phyloP scores from a whole-genome alignment of 2,888 invertebrate species.

The Dastarcus helophoroides region DNA sequence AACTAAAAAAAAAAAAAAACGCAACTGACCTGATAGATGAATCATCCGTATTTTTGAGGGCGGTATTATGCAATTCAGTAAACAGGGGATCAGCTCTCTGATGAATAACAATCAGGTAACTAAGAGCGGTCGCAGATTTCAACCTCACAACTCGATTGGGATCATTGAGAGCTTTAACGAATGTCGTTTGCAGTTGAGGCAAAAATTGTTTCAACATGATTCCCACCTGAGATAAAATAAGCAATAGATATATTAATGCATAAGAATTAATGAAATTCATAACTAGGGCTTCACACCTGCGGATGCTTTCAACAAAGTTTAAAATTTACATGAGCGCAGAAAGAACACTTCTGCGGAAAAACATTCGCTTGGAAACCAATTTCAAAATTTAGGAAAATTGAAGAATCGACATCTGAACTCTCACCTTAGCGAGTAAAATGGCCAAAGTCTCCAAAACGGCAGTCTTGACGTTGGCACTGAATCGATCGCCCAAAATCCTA shows the following conservation, averaged over 20 bases:
- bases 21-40: constrained; percentile 45
- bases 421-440: constrained; percentile 78
- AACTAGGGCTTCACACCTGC: not conserved
- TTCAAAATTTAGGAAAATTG: not conserved
- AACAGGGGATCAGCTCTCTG: constrained; percentile 91
- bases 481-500: constrained; percentile 91
- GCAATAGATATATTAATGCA: not conserved
- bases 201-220: constrained; percentile 93
- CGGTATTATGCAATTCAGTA: constrained; percentile 77
- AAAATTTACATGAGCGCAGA: not conserved
- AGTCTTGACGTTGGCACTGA: constrained; percentile 87
- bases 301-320: not conserved
- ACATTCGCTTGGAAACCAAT: too few relatives aligned
- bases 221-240: constrained; percentile 61
- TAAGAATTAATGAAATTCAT: too few relatives aligned
- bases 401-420: constrained; percentile 2
- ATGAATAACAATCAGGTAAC: constrained; percentile 83
- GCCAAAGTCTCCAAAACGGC: constrained; percentile 92
- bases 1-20: constrained; percentile 3
- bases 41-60: constrained; percentile 78
- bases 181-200: constrained; percentile 96
- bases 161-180: constrained; percentile 90
- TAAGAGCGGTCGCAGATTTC: constrained; percentile 79
- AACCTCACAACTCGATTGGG: constrained; percentile 76
- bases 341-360: not conserved